Evolutionary conservation across 2,797 vertebrate species (phyloP).

Genomic region (Falco concolor): DNA sequence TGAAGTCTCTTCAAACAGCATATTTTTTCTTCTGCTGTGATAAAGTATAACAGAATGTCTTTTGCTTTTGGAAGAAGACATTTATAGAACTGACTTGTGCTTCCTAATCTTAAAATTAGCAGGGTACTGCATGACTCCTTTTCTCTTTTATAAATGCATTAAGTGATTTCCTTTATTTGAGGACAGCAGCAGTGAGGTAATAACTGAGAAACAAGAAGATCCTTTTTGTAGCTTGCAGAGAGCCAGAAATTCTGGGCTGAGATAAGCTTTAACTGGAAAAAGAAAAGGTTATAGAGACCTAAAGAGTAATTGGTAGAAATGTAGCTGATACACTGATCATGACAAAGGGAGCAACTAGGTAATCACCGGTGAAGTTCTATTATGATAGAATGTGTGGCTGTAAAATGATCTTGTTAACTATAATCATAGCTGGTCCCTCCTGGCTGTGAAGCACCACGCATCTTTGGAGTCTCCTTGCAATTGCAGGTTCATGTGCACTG

Average conservation of each 20-base stretch:
- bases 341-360: neutral
- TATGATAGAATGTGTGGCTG: neutral
- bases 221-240: neutral
- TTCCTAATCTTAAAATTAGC: neutral
- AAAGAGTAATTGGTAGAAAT: neutral
- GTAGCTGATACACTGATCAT: neutral
- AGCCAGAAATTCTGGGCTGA: neutral
- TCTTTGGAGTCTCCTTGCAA: neutral
- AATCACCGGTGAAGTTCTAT: neutral
- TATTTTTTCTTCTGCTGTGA: neutral
- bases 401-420: neutral
- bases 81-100: neutral
- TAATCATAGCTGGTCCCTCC: fast-evolving
- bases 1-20: neutral
- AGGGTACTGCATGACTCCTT: neutral
- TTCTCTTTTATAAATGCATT: neutral
- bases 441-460: neutral
- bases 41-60: neutral
- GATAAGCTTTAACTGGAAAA: neutral
- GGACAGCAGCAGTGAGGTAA: neutral
- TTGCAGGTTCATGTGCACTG: neutral
- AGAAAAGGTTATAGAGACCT: neutral
- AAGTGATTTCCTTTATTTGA: neutral
- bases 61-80: neutral
- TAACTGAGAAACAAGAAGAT: neutral